Conservation (phyloP, 1,140 invertebrate species). For the Diachasma alloeum region DNA sequence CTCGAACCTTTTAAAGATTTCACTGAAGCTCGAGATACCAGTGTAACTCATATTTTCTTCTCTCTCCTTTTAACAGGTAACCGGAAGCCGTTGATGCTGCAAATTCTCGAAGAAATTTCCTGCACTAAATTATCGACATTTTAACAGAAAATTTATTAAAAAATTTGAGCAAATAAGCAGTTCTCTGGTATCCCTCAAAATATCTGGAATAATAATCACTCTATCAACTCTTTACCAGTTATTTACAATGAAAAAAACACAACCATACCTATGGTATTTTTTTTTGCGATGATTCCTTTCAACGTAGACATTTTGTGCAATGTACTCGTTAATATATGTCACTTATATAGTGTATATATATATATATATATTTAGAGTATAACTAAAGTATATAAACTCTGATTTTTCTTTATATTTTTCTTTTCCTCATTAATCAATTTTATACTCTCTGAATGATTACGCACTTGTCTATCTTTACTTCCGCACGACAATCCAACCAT, state of each 20-base stretch:
- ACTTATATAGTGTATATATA: constrained; percentile 40
- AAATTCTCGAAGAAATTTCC: too few relatives aligned
- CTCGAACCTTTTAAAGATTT: background rate
- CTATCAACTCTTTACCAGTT: background rate
- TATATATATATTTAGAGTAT: constrained; percentile 54
- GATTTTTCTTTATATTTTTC: constrained; percentile 55
- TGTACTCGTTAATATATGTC: background rate
- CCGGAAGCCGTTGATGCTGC: too few relatives aligned
- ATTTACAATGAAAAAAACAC: constrained; percentile 1
- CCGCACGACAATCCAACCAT: background rate
- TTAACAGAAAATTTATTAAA: too few relatives aligned
- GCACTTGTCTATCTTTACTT: constrained; percentile 41
- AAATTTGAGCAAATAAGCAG: too few relatives aligned
- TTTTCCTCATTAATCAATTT: constrained; percentile 44
- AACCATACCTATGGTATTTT: background rate
- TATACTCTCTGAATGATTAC: constrained; percentile 51
- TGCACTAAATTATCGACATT: too few relatives aligned
- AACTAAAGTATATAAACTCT: constrained; percentile 63
- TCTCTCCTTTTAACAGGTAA: background rate
- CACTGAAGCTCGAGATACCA: background rate
- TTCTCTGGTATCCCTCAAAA: background rate
- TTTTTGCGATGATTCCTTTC: background rate
- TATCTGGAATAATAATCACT: background rate
- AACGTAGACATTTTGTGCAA: background rate
- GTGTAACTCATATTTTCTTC: constrained; percentile 1